These are phyloP conservation scores for Lycaon pictus DNA, from an alignment of 2,113 vertebrate species.

Conservation along the genomic window DNA sequence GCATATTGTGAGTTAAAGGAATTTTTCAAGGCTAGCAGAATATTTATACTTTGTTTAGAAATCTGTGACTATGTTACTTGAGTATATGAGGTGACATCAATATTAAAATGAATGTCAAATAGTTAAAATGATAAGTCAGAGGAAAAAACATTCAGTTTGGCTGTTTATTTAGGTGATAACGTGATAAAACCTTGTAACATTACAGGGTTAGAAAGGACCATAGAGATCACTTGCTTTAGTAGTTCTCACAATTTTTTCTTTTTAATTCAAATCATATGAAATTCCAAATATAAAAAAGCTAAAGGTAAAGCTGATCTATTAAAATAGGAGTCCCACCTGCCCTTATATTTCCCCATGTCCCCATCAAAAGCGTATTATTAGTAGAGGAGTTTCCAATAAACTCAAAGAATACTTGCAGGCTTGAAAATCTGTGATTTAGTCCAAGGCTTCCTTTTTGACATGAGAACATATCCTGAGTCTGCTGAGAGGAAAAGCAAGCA, in stretches of 20 bases:
- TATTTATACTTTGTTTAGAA: constrained; percentile 18
- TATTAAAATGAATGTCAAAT: background rate
- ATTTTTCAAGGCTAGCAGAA: background rate
- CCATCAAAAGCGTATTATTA: background rate
- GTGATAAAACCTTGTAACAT: background rate
- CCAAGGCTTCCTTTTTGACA: background rate
- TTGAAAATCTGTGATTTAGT: background rate
- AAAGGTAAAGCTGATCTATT: background rate
- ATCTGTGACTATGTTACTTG: background rate
- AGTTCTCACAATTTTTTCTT: background rate
- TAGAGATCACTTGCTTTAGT: background rate
- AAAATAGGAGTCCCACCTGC: background rate
- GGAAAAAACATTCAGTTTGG: background rate
- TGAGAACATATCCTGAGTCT: background rate
- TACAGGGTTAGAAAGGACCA: background rate
- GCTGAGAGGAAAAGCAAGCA: no score
- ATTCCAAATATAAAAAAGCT: background rate
- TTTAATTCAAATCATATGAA: background rate
- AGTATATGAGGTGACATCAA: background rate
- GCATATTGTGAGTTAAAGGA: background rate
- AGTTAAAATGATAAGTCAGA: background rate
- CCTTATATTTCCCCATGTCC: background rate
- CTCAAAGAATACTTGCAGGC: background rate
- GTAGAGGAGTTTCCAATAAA: background rate
- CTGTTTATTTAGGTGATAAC: background rate